Evolutionary conservation across 2,113 vertebrate genomes (phyloP), one percentile per base, ranked within the genome.

Genomic region (Morone chrysops): DNA sequence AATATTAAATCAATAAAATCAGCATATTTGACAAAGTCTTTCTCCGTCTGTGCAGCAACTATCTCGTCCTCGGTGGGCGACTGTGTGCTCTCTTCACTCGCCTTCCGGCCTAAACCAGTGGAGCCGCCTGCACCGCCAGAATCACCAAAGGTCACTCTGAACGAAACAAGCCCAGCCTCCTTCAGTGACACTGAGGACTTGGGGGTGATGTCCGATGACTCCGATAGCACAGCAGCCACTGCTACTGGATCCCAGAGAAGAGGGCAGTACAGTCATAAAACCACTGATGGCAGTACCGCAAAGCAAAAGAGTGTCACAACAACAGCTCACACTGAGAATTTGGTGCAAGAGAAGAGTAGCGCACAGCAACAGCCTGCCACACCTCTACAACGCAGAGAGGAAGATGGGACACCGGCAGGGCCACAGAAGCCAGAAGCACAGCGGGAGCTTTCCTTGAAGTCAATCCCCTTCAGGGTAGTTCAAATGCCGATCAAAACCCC

Each of bases 11-110:
- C 1, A 22, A 53, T 31, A 36, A 72, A 40, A 45, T 16, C 12
- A 12, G 36, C 54, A 9, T 56, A 5, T 73, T 16, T 72, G 25
- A 72, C 43, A 1, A 43, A 36, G 2, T 1, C 2, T 66, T 66
- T 41, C 50, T 69, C 5, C 57, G 17, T 84, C 59, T 88, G 8
- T 82, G 48, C 88, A 93, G 92, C 93, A 9, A 92, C 93, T 18
- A 88, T 94, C 81, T 94, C 94, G 0, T 88, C 93, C 16, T 92
- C 90, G 0, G 94, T 94, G 9, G 94, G 94, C 7, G 92, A 94
- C 87, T 93, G 93, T 40, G 93, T 94, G 7, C 83, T 94, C 9
- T 83, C 93, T 14, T 93, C 93, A 5, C 92, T 94, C 0, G 90
- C 93, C 40, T 93, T 92, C 60, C 80, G 87, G 47, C 81, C 87